Evolutionary conservation across 2,888 invertebrate genomes (phyloP).

Genomic region (Torymus aiolomorphi): DNA sequence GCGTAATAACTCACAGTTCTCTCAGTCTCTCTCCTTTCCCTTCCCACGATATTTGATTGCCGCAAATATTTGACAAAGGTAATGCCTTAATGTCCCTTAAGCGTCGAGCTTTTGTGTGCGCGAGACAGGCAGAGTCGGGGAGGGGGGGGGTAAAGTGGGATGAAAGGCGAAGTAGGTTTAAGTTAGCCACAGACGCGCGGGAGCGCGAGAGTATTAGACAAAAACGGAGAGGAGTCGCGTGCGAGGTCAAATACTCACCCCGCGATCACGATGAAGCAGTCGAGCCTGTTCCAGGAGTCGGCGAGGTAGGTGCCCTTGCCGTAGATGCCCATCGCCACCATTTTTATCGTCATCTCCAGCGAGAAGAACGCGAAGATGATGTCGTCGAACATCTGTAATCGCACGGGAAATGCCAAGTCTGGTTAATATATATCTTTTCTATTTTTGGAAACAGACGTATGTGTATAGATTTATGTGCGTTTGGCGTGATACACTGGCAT

Average conservation of each 20-base stretch:
- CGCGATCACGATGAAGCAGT: conserved; percentile 97
- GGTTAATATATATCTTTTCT: too few relatives aligned
- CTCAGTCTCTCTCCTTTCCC: too few relatives aligned
- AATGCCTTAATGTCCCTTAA: conserved; percentile 5
- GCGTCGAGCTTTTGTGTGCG: too few relatives aligned
- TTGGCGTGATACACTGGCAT: too few relatives aligned
- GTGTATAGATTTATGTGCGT: too few relatives aligned
- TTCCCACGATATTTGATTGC: conserved; percentile 8
- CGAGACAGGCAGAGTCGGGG: too few relatives aligned
- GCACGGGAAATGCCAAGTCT: too few relatives aligned
- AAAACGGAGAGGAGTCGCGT: too few relatives aligned
- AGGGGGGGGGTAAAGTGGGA: neutral
- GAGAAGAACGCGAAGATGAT: conserved; percentile 99
- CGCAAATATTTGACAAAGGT: conserved; percentile 17
- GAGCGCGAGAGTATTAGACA: too few relatives aligned
- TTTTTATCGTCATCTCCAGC: conserved; percentile 98
- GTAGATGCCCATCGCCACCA: conserved; percentile 98
- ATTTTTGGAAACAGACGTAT: neutral
- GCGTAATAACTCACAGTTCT: too few relatives aligned
- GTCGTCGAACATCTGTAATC: conserved; percentile 92
- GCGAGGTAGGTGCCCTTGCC: conserved; percentile 96
- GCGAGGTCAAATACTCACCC: conserved; percentile 81
- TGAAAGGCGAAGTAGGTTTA: too few relatives aligned
- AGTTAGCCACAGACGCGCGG: too few relatives aligned
- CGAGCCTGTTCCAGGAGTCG: conserved; percentile 99